Evolutionary conservation across 2,113 vertebrate species (phyloP), one percentile per base, ranked within the genome.

Genomic region (Chrysemys picta): DNA sequence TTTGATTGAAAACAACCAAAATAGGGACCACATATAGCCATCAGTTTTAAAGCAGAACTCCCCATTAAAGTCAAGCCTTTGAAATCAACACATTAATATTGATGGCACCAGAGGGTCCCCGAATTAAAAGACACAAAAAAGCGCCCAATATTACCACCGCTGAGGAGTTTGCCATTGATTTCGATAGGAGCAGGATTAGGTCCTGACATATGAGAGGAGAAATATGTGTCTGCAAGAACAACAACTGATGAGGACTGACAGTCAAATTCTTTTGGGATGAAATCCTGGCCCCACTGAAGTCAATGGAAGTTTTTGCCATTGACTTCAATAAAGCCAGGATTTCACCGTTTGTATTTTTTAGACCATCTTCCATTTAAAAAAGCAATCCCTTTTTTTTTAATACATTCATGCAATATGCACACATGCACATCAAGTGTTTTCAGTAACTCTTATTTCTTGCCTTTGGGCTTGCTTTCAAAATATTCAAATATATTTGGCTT

Each of bases 401-500:
- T 92, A 82, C 84, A 85, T 45, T 96, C 87, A 85, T 94, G 93
- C 95, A 98, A 95, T 95, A 95, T 95, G 91, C 96, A 94, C 91
- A 94, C 94, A 96, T 93, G 82, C 94, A 94, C 87, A 97, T 97
- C 94, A 96, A 97, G 91, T 97, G 96, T 96, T 98, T 97, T 97
- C 29, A 52, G 95, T 96, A 98, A 97, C 94, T 98, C 97, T 96
- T 96, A 96, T 97, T 97, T 97, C 96, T 97, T 98, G 97, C 97
- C 96, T 95, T 98, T 98, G 95, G 94, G 97, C 95, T 98, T 97
- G 97, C 97, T 96, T 98, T 98, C 97, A 98, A 98, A 98, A 98
- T 98, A 98, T 97, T 98, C 97, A 98, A 97, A 98, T 98, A 97
- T 98, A 98, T 98, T 98, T 98, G 98, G 98, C 98, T 98, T 98